Evolutionary conservation across 1,140 invertebrate species (phyloP), one percentile per base, ranked within the genome.

Genomic region (Daktulosphaira vitifoliae): DNA sequence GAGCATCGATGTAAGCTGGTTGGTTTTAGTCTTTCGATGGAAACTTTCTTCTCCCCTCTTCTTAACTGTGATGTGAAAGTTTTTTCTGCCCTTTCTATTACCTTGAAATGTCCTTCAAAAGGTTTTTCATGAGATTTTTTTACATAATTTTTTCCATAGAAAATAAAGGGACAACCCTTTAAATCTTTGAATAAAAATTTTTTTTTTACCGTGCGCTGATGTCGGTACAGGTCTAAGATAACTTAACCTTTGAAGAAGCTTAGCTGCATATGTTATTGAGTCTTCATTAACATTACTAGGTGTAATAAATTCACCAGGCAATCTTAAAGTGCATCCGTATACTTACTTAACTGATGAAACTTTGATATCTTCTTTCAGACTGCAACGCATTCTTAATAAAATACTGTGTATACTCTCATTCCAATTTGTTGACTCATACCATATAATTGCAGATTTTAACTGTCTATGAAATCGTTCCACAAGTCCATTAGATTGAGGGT

Each of bases 361-460:
- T 65, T 1, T 56, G 56, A 70, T 37, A 1, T 56, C 64, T n/a
- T 72, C 39, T 20, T 59, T 64, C 11, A 67, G 65, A 25, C 20
- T 46, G 3, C 59, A 16, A 6, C 48, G 44, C 1, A 72, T 72
- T 64, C 72, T n/a, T n/a, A n/a, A n/a, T n/a, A n/a, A n/a, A n/a
- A n/a, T n/a, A n/a, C n/a, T n/a, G n/a, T n/a, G n/a, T n/a, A n/a
- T n/a, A n/a, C n/a, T n/a, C n/a, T n/a, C n/a, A n/a, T n/a, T n/a
- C n/a, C 71, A 1, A 69, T 65, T 23, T 74, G 66, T 16, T 5
- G 38, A 48, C 0, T 70, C 42, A 25, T 70, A 67, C 39, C 50
- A 68, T 65, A 26, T 71, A 15, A 77, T 51, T 6, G 76, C 67
- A 23, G 70, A 38, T 67, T 79, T 78, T 16, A 79, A 66, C 39